Evolutionary conservation across 2,113 vertebrate genomes (phyloP).

Genomic region (Philantomba maxwellii): DNA sequence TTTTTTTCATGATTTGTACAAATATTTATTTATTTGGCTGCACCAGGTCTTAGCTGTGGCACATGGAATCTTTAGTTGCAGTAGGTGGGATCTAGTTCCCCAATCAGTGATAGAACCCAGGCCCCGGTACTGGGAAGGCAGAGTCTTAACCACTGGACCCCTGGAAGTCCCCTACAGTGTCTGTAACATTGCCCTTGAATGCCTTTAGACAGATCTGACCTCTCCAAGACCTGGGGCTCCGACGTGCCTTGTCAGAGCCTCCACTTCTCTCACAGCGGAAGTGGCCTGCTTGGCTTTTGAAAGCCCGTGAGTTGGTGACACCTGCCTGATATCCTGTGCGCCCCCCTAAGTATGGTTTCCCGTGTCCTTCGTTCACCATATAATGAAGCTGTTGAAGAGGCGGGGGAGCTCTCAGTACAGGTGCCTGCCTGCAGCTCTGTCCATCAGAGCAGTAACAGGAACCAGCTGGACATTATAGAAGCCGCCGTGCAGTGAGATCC

Average conservation of each 20-base stretch:
- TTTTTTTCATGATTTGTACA: neutral
- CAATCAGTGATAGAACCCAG: neutral
- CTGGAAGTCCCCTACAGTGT: neutral
- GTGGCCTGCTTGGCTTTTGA: neutral
- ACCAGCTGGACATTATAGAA: neutral
- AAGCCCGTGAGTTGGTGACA: neutral
- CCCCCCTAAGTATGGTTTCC: neutral
- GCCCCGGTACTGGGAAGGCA: neutral
- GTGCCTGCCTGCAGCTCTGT: accelerated
- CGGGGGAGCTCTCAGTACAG: neutral
- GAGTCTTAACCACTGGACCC: neutral
- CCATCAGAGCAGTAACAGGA: neutral
- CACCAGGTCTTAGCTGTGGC: neutral
- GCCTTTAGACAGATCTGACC: neutral
- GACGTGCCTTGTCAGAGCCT: neutral
- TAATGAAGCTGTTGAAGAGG: neutral
- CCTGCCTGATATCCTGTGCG: neutral
- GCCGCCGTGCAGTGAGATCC: neutral
- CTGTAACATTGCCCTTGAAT: neutral
- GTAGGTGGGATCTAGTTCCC: neutral
- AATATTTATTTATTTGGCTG: neutral
- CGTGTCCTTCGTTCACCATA: neutral
- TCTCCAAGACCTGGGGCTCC: neutral
- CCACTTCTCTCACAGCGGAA: neutral
- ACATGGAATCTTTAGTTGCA: neutral